Evolutionary conservation across 2,113 vertebrate genomes (phyloP).

Genomic region (Atrichornis clamosus): DNA sequence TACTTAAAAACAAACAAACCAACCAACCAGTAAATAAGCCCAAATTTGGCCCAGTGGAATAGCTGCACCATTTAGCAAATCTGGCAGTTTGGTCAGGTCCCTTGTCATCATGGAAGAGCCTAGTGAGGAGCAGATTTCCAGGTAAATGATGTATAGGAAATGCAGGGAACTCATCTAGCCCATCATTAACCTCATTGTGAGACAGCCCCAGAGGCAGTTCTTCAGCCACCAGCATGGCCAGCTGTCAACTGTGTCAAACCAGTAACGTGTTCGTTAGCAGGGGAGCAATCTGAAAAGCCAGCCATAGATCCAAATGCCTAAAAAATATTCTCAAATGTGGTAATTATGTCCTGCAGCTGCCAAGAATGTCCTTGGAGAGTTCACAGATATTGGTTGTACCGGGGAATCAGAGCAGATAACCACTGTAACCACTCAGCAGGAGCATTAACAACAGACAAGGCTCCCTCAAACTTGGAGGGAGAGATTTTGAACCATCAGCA

Average conservation of each 20-base stretch:
- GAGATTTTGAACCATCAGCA: background rate
- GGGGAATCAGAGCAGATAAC: constrained; percentile 56
- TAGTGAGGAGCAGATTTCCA: constrained; percentile 52
- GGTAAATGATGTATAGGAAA: constrained; percentile 69
- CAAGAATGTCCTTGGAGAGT: constrained; percentile 68
- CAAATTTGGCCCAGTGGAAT: constrained; percentile 49
- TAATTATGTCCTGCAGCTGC: constrained; percentile 79
- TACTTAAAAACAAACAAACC: background rate
- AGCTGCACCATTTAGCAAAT: constrained; percentile 60
- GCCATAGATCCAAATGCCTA: constrained; percentile 74
- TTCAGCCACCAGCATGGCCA: constrained; percentile 69
- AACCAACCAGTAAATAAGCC: constrained; percentile 41
- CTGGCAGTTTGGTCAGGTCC: constrained; percentile 18
- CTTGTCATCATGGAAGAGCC: constrained; percentile 30
- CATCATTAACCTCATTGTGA: constrained; percentile 75
- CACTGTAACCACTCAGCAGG: background rate
- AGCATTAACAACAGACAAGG: constrained; percentile 10
- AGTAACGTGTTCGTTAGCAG: constrained; percentile 72
- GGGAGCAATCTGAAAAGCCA: constrained; percentile 73
- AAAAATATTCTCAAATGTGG: constrained; percentile 74
- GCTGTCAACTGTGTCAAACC: constrained; percentile 77
- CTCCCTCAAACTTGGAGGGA: constrained; percentile 37
- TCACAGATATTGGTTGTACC: constrained; percentile 58
- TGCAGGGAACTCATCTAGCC: constrained; percentile 55
- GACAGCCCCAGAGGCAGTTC: constrained; percentile 75